Evolutionary conservation across 1,140 invertebrate genomes (phyloP).

Genomic region (Dendroctonus ponderosae): DNA sequence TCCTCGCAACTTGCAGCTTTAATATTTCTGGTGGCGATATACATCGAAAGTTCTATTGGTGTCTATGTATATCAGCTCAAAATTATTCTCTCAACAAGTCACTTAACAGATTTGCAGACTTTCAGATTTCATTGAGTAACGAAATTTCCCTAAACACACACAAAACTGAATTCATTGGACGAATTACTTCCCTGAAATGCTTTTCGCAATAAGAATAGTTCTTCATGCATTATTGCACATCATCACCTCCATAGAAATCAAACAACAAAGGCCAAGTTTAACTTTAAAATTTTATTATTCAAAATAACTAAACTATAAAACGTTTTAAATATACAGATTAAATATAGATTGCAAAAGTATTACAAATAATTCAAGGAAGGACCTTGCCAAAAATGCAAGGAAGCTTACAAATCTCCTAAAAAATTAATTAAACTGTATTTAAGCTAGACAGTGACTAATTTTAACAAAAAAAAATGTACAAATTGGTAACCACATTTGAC

Average conservation of each 20-base stretch:
- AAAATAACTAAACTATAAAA: conserved; percentile 27
- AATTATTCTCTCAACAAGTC: too few relatives aligned
- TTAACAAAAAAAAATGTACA: conserved; percentile 35
- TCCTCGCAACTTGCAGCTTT: too few relatives aligned
- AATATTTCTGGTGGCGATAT: too few relatives aligned
- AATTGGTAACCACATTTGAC: conserved; percentile 45
- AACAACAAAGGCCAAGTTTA: conserved; percentile 16
- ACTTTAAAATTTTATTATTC: conserved; percentile 27
- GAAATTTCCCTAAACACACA: too few relatives aligned
- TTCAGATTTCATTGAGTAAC: too few relatives aligned
- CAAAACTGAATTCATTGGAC: too few relatives aligned
- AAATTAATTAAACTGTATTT: conserved; percentile 21
- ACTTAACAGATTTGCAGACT: too few relatives aligned
- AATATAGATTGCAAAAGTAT: conserved; percentile 19
- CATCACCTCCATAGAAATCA: conserved; percentile 11
- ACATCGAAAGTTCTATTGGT: too few relatives aligned
- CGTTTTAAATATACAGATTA: conserved; percentile 31
- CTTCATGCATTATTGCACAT: neutral
- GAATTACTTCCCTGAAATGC: too few relatives aligned
- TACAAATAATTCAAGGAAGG: conserved; percentile 23
- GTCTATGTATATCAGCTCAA: too few relatives aligned
- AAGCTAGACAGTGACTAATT: conserved; percentile 25
- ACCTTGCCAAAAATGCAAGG: conserved; percentile 32
- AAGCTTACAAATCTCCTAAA: conserved; percentile 9
- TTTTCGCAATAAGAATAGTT: too few relatives aligned